Evolutionary conservation across 2,797 vertebrate genomes (phyloP).

Genomic region (Labroides dimidiatus): DNA sequence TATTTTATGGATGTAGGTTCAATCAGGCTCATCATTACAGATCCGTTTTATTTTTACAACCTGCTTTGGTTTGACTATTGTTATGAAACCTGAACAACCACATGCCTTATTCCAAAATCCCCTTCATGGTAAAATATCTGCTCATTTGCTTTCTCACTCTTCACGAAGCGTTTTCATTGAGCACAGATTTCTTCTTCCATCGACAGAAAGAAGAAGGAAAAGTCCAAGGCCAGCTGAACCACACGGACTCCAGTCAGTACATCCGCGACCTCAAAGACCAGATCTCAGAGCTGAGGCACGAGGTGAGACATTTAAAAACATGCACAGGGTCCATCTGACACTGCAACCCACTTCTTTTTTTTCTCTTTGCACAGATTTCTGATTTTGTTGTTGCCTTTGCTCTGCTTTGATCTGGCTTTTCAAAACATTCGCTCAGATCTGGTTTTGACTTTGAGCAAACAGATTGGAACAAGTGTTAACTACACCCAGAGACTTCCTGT

Average conservation of each 20-base stretch:
- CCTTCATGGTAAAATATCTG: no score
- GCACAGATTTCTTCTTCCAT: background rate
- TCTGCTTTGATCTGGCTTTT: conserved; percentile 35
- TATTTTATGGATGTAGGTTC: no score
- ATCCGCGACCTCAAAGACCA: conserved; percentile 96
- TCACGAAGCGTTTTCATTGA: background rate
- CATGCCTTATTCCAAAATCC: no score
- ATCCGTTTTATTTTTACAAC: no score
- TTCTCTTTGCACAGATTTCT: conserved; percentile 1
- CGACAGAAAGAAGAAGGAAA: conserved; percentile 98
- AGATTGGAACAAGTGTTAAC: conserved; percentile 80
- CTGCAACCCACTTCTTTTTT: no score
- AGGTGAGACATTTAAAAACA: conserved; percentile 85
- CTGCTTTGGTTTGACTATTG: no score
- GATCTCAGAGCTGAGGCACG: conserved; percentile 93
- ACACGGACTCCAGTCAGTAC: conserved; percentile 95
- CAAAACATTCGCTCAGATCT: conserved; percentile 62
- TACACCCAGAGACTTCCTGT: conserved; percentile 85
- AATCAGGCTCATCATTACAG: no score
- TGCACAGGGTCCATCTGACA: background rate
- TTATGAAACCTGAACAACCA: no score
- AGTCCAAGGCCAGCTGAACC: conserved; percentile 96
- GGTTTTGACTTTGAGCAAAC: conserved; percentile 58
- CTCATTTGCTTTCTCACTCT: background rate
- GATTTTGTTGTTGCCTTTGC: conserved; percentile 27